Conservation (phyloP, 2,797 vertebrate genomes). For the Xiphophorus birchmanni region DNA sequence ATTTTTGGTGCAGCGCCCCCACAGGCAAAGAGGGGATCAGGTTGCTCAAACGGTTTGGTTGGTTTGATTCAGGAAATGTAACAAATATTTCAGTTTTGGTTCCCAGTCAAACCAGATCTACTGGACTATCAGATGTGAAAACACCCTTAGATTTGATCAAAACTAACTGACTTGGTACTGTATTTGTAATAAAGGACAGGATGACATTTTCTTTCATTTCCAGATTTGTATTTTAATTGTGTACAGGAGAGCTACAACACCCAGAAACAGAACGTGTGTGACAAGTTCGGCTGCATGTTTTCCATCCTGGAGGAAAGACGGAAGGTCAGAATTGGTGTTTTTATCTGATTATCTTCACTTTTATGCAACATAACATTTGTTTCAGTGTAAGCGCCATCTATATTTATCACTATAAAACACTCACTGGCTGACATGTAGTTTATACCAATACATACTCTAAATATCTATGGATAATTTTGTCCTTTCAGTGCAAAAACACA, state of each 20-base stretch:
- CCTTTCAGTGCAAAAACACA: too few relatives aligned
- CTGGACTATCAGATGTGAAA: too few relatives aligned
- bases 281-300: constrained; percentile 74
- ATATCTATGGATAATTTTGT: too few relatives aligned
- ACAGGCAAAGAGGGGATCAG: too few relatives aligned
- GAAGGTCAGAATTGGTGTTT: constrained; percentile 56
- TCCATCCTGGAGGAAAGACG: constrained; percentile 77
- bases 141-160: too few relatives aligned
- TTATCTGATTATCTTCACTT: neutral
- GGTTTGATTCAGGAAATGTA: too few relatives aligned
- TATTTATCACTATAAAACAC: neutral
- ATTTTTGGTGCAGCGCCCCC: too few relatives aligned
- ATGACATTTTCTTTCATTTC: neutral
- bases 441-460: too few relatives aligned
- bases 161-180: neutral
- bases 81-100: too few relatives aligned
- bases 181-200: neutral
- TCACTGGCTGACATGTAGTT: neutral
- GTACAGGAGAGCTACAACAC: constrained; percentile 73
- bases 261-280: constrained; percentile 79
- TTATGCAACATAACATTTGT: neutral
- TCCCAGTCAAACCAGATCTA: too few relatives aligned
- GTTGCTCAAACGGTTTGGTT: too few relatives aligned
- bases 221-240: neutral
- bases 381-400: neutral